Conservation (phyloP, 1,140 invertebrate species). For the Diploscapter pachys region DNA sequence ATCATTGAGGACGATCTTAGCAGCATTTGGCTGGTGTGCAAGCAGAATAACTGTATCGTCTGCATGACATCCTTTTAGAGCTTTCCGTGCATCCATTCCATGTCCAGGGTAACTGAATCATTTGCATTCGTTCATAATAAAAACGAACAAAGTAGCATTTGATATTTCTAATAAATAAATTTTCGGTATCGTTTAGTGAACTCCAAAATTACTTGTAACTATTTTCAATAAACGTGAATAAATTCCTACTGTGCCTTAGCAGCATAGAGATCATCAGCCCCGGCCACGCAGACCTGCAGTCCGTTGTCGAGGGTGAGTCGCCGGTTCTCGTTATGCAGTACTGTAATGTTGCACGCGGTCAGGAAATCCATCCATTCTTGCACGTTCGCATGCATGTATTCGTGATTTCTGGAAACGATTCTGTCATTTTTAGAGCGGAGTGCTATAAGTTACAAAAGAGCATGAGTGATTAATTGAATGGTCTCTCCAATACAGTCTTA, state of each 20-base stretch:
- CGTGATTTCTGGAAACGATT: conserved; percentile 30
- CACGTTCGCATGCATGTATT: conserved; percentile 39
- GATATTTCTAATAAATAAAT: too few species aligned
- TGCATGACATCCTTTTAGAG: conserved; percentile 16
- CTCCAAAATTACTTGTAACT: too few species aligned
- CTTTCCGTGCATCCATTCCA: conserved; percentile 34
- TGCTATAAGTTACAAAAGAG: conserved; percentile 1
- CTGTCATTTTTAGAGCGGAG: background rate
- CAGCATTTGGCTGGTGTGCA: conserved; percentile 38
- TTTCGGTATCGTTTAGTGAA: too few species aligned
- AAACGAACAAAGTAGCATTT: background rate
- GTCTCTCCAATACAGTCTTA: too few species aligned
- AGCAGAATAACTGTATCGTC: conserved; percentile 29
- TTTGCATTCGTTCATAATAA: conserved; percentile 4
- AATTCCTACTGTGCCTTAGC: conserved; percentile 16
- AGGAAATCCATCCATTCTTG: conserved; percentile 36
- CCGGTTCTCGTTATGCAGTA: conserved; percentile 31
- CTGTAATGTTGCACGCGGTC: conserved; percentile 29
- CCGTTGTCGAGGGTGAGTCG: conserved; percentile 1
- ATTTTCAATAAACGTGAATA: too few species aligned
- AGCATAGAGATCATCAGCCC: conserved; percentile 31
- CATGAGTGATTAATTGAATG: too few species aligned
- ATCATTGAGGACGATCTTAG: conserved; percentile 18
- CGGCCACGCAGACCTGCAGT: conserved; percentile 25
- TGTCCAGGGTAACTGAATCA: conserved; percentile 33